Evolutionary conservation across 2,113 vertebrate genomes (phyloP).

Genomic region (Takifugu flavidus): DNA sequence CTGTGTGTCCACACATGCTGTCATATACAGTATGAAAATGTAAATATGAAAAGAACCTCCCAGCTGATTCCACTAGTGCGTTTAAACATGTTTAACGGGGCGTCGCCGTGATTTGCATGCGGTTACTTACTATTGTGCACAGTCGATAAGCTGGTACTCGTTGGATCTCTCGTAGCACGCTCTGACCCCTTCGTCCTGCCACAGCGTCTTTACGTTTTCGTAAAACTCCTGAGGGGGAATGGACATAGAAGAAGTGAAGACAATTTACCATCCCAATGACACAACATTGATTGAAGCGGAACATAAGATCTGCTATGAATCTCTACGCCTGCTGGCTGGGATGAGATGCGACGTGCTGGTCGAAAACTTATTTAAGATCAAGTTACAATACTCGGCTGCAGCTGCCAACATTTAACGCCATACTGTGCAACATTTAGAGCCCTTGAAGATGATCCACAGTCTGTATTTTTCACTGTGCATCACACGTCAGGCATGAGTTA

Average conservation of each 20-base stretch:
- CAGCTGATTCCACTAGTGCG: no score
- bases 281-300: background rate
- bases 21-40: no score
- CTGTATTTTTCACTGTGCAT: background rate
- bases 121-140: conserved; percentile 95
- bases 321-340: no score
- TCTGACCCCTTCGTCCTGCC: conserved; percentile 94
- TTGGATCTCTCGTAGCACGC: conserved; percentile 97
- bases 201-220: conserved; percentile 92
- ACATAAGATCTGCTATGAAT: no score
- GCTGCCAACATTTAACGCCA: background rate
- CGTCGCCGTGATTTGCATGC: background rate
- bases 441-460: background rate
- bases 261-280: background rate
- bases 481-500: conserved; percentile 3
- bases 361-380: background rate
- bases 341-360: background rate
- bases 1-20: no score
- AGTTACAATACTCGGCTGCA: background rate
- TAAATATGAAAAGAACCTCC: no score
- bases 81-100: background rate
- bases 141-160: conserved; percentile 97
- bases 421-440: background rate
- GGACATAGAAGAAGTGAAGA: background rate
- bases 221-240: conserved; percentile 86